phyloP scores from a whole-genome alignment of 2,888 invertebrate genomes.

The Dynastes grantii region DNA sequence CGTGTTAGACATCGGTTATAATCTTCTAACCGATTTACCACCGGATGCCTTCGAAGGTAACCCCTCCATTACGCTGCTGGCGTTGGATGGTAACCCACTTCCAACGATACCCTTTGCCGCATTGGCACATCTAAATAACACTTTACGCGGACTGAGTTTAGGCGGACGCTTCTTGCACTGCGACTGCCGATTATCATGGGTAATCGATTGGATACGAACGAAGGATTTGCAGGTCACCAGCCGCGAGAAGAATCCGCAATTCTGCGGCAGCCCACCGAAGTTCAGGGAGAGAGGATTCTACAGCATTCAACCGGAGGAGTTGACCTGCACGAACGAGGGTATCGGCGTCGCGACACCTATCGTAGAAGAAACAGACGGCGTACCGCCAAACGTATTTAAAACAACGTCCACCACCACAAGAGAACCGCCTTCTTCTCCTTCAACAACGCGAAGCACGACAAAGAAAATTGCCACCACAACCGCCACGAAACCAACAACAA shows the following conservation, averaged over 20 bases:
- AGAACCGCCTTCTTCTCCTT: conserved; percentile 63
- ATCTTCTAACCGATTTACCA: conserved; percentile 87
- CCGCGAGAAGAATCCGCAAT: conserved; percentile 92
- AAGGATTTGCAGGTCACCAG: conserved; percentile 94
- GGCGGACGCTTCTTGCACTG: conserved; percentile 92
- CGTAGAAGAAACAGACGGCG: conserved; percentile 58
- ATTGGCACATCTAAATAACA: conserved; percentile 84
- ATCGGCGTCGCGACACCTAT: conserved; percentile 72
- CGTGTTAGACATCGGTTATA: conserved; percentile 94
- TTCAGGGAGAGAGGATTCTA: conserved; percentile 90
- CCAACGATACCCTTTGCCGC: conserved; percentile 87
- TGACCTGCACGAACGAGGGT: conserved; percentile 74
- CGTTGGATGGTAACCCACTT: conserved; percentile 92
- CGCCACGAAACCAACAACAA: conserved; percentile 54
- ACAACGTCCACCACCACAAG: conserved; percentile 63
- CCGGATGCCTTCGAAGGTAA: conserved; percentile 85
- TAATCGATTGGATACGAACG: conserved; percentile 90
- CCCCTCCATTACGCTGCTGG: conserved; percentile 88
- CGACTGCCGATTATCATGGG: conserved; percentile 91
- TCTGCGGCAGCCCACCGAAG: conserved; percentile 88
- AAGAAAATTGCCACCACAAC: conserved; percentile 59
- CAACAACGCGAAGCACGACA: conserved; percentile 62
- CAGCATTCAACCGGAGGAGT: conserved; percentile 86
- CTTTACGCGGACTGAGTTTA: conserved; percentile 87
- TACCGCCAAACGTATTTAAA: conserved; percentile 59